phyloP scores from a whole-genome alignment of 1,140 invertebrate genomes.

The Drosophila sturtevanti region DNA sequence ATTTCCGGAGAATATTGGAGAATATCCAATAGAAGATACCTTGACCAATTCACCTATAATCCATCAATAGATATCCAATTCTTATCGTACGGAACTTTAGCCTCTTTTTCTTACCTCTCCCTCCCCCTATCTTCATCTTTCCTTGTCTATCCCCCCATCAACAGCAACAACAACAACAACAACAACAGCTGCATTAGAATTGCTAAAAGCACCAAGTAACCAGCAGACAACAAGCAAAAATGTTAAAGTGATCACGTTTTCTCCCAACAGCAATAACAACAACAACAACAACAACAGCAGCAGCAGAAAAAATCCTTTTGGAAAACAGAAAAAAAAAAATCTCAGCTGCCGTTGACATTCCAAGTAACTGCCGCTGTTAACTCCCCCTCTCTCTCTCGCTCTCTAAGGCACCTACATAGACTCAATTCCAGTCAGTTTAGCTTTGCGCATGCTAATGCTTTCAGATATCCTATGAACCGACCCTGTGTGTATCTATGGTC shows the following conservation, averaged over 20 bases:
- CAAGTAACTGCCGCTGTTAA: conserved; percentile 33
- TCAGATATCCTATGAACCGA: conserved; percentile 38
- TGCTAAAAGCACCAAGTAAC: conserved; percentile 69
- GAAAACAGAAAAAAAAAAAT: conserved; percentile 55
- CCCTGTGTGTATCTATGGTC: conserved; percentile 19
- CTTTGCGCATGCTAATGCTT: conserved; percentile 76
- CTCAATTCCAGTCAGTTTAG: conserved; percentile 21
- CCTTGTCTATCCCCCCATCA: conserved; percentile 14
- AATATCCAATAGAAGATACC: neutral
- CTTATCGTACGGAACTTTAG: conserved; percentile 62
- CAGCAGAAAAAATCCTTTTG: conserved; percentile 52
- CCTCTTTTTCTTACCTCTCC: conserved; percentile 8
- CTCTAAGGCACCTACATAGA: neutral
- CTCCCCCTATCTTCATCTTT: conserved; percentile 47
- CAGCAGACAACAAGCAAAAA: conserved; percentile 66
- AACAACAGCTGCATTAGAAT: conserved; percentile 72
- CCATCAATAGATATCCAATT: conserved; percentile 62
- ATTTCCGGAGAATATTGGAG: conserved; percentile 37
- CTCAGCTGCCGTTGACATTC: conserved; percentile 79
- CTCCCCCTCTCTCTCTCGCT: no score
- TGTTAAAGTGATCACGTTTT: conserved; percentile 82
- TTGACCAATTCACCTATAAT: conserved; percentile 59
- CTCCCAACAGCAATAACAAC: conserved; percentile 30
- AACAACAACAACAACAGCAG: conserved; percentile 4
- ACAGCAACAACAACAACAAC: conserved; percentile 29